A percentile compares a stretch with the other conserved stretches of the same genome.
phyloP scores from a whole-genome alignment of 2,888 invertebrate genomes.

The Nymphalis urticae region DNA sequence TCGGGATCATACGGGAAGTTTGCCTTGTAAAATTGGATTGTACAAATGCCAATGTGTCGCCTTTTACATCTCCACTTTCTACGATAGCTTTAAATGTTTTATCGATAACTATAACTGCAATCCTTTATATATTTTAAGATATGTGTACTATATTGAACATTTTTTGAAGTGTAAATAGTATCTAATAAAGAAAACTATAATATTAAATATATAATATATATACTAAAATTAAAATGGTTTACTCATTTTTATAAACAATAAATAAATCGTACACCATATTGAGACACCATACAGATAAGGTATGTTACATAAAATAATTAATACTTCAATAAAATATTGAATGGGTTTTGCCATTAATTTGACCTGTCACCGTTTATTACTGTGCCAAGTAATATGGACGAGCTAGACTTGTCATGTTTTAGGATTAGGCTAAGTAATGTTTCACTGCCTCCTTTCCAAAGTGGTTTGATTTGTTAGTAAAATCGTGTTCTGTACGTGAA shows the following conservation, averaged over 20 bases:
- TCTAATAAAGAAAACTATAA: too few relatives aligned
- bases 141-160: too few relatives aligned
- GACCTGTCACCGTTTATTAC: conserved; percentile 35
- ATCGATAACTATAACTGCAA: background rate
- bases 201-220: too few relatives aligned
- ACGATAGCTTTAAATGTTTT: background rate
- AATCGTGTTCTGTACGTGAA: conserved; percentile 19
- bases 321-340: conserved; percentile 27
- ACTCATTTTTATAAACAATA: too few relatives aligned
- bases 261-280: too few relatives aligned
- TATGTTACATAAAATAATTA: conserved; percentile 15
- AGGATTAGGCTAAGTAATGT: conserved; percentile 36
- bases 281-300: too few relatives aligned
- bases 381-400: conserved; percentile 33
- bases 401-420: conserved; percentile 32
- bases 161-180: too few relatives aligned
- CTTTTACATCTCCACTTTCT: conserved; percentile 13
- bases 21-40: conserved; percentile 15
- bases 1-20: conserved; percentile 29
- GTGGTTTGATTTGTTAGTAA: conserved; percentile 34
- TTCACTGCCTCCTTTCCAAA: conserved; percentile 33
- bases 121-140: too few relatives aligned
- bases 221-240: too few relatives aligned
- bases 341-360: conserved; percentile 35
- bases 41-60: conserved; percentile 1